These are phyloP conservation scores for Geotrupes spiniger DNA, from an alignment of 2,888 invertebrate genomes.

Conservation along the genomic window DNA sequence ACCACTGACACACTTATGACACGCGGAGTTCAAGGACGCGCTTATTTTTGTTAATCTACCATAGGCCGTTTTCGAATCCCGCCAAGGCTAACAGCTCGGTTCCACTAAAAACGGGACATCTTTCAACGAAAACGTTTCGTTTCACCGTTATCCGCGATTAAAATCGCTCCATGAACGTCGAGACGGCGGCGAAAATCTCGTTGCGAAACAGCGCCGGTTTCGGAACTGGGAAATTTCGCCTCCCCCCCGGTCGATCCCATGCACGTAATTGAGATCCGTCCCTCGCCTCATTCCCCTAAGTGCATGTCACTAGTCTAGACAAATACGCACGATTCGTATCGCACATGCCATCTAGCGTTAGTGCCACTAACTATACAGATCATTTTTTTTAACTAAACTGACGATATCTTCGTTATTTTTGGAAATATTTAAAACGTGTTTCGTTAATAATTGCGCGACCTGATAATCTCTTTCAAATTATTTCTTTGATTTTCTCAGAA, in stretches of 20 bases:
- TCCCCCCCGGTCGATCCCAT: no score
- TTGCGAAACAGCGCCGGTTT: no score
- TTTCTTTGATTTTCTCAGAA: no score
- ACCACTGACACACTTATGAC: conserved; percentile 18
- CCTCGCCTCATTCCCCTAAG: not conserved
- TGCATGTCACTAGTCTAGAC: conserved; percentile 13
- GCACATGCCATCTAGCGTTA: conserved; percentile 42
- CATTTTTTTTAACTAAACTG: no score
- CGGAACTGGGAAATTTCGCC: conserved; percentile 2
- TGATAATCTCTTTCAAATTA: not conserved
- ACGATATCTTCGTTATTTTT: no score
- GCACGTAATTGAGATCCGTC: not conserved
- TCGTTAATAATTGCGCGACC: no score
- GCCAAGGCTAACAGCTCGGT: conserved; percentile 10
- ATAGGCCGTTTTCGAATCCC: not conserved
- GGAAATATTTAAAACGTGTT: no score
- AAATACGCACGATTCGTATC: conserved; percentile 22
- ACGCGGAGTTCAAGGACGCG: conserved; percentile 15
- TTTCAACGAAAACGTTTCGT: no score
- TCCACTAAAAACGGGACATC: conserved; percentile 2
- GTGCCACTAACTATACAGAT: conserved; percentile 20
- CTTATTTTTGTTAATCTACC: conserved; percentile 10
- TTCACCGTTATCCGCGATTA: no score
- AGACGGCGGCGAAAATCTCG: no score
- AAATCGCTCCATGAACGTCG: no score